These are phyloP conservation scores for Chironomus striatipennis DNA, from an alignment of 1,140 invertebrate species.

Conservation along the genomic window DNA sequence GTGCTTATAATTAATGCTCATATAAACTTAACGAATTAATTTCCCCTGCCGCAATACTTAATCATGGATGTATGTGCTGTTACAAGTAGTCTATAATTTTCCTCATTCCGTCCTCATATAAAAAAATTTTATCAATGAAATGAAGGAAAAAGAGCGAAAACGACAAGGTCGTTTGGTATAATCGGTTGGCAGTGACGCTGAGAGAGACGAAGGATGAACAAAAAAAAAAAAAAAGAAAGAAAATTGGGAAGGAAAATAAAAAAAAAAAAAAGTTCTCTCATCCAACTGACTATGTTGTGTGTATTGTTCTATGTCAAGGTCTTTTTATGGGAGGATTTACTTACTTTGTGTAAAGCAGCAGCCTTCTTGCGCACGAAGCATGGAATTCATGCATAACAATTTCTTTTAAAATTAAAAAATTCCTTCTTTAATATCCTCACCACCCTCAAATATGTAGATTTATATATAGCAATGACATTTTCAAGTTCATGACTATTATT, in stretches of 20 bases:
- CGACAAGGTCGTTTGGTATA: neutral
- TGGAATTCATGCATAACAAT: too few relatives aligned
- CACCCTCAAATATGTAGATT: neutral
- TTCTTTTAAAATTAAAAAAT: too few relatives aligned
- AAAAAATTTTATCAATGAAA: neutral
- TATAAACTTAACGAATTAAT: too few relatives aligned
- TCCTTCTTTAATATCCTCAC: too few relatives aligned
- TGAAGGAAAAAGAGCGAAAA: neutral
- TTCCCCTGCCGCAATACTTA: too few relatives aligned
- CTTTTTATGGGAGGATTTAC: neutral
- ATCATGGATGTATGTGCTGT: too few relatives aligned
- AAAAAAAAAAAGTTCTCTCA: neutral
- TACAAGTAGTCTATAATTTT: too few relatives aligned
- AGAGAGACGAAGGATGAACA: neutral
- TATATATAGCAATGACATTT: conserved; percentile 1
- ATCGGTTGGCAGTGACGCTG: neutral
- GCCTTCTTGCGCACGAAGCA: too few relatives aligned
- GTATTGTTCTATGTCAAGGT: neutral
- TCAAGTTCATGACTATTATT: neutral
- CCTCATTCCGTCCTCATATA: neutral
- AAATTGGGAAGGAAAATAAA: neutral
- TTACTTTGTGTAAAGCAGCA: too few relatives aligned
- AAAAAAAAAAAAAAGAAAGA: neutral
- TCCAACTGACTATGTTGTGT: neutral
- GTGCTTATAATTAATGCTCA: too few relatives aligned